Conservation (phyloP, 2,797 vertebrate species). For the Danio tinwini region DNA sequence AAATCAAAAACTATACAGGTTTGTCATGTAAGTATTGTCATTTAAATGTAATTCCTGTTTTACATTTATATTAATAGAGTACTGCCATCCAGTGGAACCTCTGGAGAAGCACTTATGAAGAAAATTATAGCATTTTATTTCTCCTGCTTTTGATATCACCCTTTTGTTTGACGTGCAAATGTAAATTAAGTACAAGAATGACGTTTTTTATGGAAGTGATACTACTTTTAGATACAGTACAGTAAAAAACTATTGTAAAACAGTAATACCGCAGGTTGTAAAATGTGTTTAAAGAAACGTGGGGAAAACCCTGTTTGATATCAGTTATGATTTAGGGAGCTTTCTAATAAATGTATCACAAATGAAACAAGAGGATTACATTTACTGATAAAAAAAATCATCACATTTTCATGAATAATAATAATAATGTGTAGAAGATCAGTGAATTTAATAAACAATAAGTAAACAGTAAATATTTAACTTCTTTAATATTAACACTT, state of each 20-base stretch:
- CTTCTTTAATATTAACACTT: neutral
- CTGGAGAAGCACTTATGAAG: neutral
- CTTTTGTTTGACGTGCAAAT: neutral
- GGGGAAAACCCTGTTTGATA: neutral
- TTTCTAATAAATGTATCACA: too few relatives aligned
- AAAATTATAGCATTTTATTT: neutral
- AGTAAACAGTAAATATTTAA: too few relatives aligned
- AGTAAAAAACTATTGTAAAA: neutral
- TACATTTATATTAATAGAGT: constrained; percentile 11
- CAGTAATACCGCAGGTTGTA: too few relatives aligned
- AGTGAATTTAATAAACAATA: too few relatives aligned
- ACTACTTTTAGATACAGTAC: neutral
- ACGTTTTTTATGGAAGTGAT: neutral
- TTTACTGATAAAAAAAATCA: too few relatives aligned
- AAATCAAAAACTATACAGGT: neutral
- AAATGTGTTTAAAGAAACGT: neutral
- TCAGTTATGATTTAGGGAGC: neutral
- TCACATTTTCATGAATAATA: too few relatives aligned
- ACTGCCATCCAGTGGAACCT: constrained; percentile 50
- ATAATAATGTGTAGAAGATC: too few relatives aligned
- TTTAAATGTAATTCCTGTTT: neutral
- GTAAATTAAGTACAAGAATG: neutral
- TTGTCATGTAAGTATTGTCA: neutral
- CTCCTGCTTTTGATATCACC: neutral
- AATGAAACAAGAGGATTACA: neutral